These are phyloP conservation scores for Lucilia sericata DNA, from an alignment of 1,140 invertebrate genomes.

Conservation along the genomic window DNA sequence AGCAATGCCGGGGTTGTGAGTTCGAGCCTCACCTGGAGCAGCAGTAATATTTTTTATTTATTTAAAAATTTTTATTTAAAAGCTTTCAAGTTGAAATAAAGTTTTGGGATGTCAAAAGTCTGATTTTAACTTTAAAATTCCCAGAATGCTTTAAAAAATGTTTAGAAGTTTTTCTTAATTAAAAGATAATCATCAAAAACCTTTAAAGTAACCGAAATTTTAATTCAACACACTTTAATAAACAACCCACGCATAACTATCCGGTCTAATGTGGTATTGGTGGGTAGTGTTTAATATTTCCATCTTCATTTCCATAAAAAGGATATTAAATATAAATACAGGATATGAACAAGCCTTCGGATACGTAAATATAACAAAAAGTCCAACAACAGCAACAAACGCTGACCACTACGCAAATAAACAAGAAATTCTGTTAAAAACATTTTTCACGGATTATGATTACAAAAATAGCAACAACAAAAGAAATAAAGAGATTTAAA, in stretches of 20 bases:
- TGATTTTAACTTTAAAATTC: too few species aligned
- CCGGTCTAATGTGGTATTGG: background rate
- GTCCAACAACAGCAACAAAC: background rate
- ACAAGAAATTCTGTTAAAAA: too few species aligned
- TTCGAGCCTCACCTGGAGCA: slow-evolving; percentile 90
- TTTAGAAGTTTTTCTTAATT: too few species aligned
- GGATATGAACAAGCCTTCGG: background rate
- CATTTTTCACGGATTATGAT: background rate
- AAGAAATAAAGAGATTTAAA: background rate
- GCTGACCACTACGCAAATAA: too few species aligned
- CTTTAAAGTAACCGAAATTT: too few species aligned
- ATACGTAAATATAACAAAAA: background rate
- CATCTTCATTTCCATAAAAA: slow-evolving; percentile 10
- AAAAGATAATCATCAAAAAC: too few species aligned
- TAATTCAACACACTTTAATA: too few species aligned
- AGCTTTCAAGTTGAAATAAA: too few species aligned
- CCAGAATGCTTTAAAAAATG: too few species aligned
- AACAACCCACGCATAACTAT: too few species aligned
- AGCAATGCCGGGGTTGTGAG: slow-evolving; percentile 95
- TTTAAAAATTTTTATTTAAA: too few species aligned
- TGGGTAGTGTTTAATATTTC: background rate
- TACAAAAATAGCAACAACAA: background rate
- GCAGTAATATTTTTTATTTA: slow-evolving; percentile 2
- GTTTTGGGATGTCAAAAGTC: too few species aligned
- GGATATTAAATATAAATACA: slow-evolving; percentile 22